Evolutionary conservation across 2,888 invertebrate species (phyloP).

Genomic region (Schrankia costaestrigalis): DNA sequence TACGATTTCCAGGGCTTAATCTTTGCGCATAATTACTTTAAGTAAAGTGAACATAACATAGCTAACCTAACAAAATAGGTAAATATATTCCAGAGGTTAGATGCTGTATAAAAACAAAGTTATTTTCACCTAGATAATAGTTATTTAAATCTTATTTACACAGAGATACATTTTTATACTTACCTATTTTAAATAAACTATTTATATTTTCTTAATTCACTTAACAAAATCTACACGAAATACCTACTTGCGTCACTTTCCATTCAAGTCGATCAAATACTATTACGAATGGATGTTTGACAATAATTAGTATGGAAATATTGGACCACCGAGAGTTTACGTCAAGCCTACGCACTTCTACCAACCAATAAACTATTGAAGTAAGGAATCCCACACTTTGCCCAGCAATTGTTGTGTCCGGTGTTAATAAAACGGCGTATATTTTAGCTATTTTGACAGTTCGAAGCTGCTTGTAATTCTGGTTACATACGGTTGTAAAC

Average conservation of each 20-base stretch:
- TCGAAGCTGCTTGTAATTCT: constrained; percentile 65
- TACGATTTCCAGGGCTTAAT: too few species aligned
- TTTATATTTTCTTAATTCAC: too few species aligned
- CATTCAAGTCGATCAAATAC: constrained; percentile 7
- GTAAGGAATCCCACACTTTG: constrained; percentile 75
- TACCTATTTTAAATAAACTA: too few species aligned
- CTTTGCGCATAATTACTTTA: too few species aligned
- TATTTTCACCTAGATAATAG: too few species aligned
- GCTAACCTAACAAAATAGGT: too few species aligned
- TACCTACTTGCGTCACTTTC: constrained; percentile 5
- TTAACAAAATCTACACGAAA: background rate
- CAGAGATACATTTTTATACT: too few species aligned
- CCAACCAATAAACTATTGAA: constrained; percentile 67
- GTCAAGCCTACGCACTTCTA: constrained; percentile 60
- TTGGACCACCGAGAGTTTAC: constrained; percentile 54
- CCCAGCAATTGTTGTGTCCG: constrained; percentile 70
- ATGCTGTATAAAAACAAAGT: too few species aligned
- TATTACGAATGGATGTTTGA: constrained; percentile 9
- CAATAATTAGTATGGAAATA: constrained; percentile 51
- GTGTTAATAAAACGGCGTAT: constrained; percentile 77
- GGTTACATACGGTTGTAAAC: constrained; percentile 41
- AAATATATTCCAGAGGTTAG: too few species aligned
- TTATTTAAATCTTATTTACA: too few species aligned
- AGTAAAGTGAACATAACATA: too few species aligned
- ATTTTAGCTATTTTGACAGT: constrained; percentile 80